Conservation (phyloP, 2,113 vertebrate species). For the Oriolus oriolus region DNA sequence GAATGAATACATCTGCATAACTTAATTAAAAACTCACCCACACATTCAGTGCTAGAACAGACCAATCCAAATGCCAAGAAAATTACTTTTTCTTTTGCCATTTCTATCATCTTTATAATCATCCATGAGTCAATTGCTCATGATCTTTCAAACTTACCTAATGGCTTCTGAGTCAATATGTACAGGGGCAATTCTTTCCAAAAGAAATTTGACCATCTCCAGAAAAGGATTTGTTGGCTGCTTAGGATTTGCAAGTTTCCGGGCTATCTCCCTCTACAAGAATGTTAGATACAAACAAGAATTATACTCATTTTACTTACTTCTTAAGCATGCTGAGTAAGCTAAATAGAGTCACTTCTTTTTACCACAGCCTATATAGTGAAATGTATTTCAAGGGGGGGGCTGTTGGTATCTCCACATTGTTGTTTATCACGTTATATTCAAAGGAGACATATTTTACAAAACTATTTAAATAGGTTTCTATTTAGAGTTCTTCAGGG, state of each 20-base stretch:
- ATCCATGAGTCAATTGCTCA: neutral
- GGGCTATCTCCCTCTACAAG: constrained; percentile 92
- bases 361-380: neutral
- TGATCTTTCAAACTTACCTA: constrained; percentile 77
- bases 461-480: neutral
- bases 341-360: neutral
- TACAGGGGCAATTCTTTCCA: constrained; percentile 98
- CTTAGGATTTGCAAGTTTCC: constrained; percentile 97
- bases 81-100: neutral
- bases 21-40: neutral
- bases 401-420: neutral
- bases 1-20: neutral
- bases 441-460: neutral
- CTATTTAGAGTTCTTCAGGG: neutral
- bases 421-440: neutral
- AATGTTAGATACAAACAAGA: constrained; percentile 23
- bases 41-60: neutral
- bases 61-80: neutral
- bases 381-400: neutral
- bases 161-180: constrained; percentile 99
- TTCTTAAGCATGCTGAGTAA: neutral
- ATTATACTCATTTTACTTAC: neutral
- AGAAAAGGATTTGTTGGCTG: constrained; percentile 98
- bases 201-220: constrained; percentile 98
- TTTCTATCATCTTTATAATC: neutral